Percentiles rank a stretch among this genome's conserved stretches.
Evolutionary conservation across 2,113 vertebrate genomes (phyloP).

Genomic region (Sakesphorus luctuosus): DNA sequence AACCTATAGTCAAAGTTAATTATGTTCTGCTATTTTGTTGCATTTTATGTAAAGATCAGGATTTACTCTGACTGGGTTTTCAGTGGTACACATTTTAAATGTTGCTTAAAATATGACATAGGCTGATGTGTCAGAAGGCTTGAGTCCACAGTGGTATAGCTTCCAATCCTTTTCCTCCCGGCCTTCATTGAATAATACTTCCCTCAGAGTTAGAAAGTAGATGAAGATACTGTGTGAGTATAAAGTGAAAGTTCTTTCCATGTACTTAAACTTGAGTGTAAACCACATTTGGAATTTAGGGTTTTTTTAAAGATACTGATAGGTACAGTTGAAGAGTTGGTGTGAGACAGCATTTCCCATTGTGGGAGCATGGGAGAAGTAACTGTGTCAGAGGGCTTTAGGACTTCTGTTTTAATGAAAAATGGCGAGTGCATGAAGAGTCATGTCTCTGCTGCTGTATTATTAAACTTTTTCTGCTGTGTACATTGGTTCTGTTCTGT

Average conservation of each 20-base stretch:
- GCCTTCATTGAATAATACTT: not conserved
- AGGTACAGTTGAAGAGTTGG: not conserved
- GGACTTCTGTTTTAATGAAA: not conserved
- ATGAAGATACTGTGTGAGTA: not conserved
- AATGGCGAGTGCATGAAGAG: not conserved
- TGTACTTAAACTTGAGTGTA: not conserved
- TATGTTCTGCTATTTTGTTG: not conserved
- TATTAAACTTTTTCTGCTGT: not conserved
- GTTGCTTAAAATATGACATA: not conserved
- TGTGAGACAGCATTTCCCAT: not conserved
- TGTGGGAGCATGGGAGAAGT: not conserved
- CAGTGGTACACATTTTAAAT: not conserved
- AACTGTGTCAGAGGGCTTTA: not conserved
- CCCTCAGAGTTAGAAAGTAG: not conserved
- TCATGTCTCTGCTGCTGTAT: not conserved
- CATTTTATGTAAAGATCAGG: not conserved
- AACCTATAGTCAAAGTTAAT: not conserved
- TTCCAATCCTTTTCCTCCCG: fast-evolving
- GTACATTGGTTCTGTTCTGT: not conserved
- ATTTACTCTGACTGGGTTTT: not conserved
- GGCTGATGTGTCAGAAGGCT: not conserved
- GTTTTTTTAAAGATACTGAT: not conserved
- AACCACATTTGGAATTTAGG: not conserved
- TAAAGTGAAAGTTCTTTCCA: not conserved
- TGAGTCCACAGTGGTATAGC: not conserved